A percentile compares a stretch with the other conserved stretches of the same genome.
Conservation (phyloP, 1,140 invertebrate species). For the Papilio machaon region DNA sequence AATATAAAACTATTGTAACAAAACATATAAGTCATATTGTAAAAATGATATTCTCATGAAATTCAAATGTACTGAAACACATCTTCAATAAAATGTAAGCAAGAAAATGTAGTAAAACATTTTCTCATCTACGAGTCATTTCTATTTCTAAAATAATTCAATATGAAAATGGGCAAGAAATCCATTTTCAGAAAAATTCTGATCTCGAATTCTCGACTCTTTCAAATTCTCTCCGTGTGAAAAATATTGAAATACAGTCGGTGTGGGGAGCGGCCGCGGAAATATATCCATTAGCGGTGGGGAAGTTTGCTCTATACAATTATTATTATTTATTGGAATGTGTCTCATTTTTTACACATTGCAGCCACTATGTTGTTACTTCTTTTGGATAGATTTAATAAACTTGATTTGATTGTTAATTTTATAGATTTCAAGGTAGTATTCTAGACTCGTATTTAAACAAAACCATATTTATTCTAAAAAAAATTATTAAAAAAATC, state of each 20-base stretch:
- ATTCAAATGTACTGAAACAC: slow-evolving; percentile 2
- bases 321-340: background rate
- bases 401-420: background rate
- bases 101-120: slow-evolving; percentile 26
- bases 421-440: background rate
- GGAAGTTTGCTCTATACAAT: background rate
- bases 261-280: slow-evolving; percentile 3
- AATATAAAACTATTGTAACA: background rate
- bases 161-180: slow-evolving; percentile 32
- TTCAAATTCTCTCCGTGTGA: slow-evolving; percentile 23
- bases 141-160: slow-evolving; percentile 22
- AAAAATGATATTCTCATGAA: background rate
- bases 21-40: background rate
- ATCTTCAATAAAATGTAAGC: background rate
- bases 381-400: too few species aligned
- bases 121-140: slow-evolving; percentile 20
- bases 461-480: too few species aligned
- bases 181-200: slow-evolving; percentile 36
- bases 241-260: slow-evolving; percentile 39
- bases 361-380: too few species aligned
- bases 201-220: slow-evolving; percentile 32
- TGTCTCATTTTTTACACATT: too few species aligned
- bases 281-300: slow-evolving; percentile 29
- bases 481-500: background rate
- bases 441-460: background rate